These are phyloP conservation scores for Orthonyx spaldingii DNA, from an alignment of 2,113 vertebrate genomes.

Conservation along the genomic window DNA sequence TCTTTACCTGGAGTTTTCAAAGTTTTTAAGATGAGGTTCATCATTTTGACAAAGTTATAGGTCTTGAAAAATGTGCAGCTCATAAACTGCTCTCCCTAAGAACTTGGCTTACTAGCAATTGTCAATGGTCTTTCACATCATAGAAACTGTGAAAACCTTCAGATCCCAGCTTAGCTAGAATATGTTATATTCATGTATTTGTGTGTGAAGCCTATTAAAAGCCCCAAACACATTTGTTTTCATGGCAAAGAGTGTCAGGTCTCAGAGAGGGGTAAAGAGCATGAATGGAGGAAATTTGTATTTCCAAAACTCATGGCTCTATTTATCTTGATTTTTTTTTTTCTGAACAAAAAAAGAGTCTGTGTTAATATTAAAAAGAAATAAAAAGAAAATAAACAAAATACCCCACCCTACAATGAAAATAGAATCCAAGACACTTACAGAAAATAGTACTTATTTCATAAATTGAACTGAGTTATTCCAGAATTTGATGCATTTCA, in stretches of 20 bases:
- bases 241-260: neutral
- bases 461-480: neutral
- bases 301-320: neutral
- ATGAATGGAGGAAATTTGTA: neutral
- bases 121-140: neutral
- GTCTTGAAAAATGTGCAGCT: neutral
- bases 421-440: accelerated
- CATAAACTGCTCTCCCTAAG: neutral
- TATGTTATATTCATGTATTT: neutral
- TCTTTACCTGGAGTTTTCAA: neutral
- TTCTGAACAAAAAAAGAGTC: neutral
- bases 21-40: neutral
- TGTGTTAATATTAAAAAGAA: neutral
- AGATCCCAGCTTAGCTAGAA: neutral
- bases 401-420: accelerated
- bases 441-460: neutral
- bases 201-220: neutral
- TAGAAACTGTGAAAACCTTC: neutral
- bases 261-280: neutral
- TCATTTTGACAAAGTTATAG: neutral
- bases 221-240: neutral
- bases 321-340: neutral
- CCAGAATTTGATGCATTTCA: neutral
- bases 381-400: neutral
- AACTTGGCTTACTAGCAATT: neutral